Percentiles rank a stretch among this genome's conserved stretches.
phyloP scores from a whole-genome alignment of 1,140 invertebrate genomes.

The Globodera rostochiensis region DNA sequence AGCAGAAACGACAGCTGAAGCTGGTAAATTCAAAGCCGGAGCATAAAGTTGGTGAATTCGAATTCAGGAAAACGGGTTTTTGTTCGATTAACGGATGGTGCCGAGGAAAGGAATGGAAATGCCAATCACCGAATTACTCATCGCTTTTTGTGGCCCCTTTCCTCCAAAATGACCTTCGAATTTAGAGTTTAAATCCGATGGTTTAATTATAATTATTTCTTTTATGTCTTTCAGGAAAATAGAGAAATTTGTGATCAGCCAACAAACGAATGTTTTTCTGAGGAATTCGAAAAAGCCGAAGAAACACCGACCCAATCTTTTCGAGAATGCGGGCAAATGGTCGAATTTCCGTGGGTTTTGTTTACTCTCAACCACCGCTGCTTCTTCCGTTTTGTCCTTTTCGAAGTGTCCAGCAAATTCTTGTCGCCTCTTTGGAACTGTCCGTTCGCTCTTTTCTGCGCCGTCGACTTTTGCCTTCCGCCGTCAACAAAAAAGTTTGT shows the following conservation, averaged over 20 bases:
- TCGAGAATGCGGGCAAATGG: background rate
- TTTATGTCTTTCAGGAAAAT: background rate
- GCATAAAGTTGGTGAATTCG: background rate
- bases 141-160: background rate
- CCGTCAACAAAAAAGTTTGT: background rate
- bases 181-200: background rate
- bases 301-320: background rate
- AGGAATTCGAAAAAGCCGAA: background rate
- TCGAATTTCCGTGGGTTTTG: background rate
- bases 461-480: background rate
- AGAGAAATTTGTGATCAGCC: background rate
- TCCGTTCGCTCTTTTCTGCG: background rate
- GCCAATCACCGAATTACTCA: background rate
- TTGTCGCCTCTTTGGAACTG: background rate
- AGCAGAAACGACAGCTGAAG: background rate
- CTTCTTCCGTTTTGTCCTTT: background rate
- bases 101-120: background rate
- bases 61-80: background rate
- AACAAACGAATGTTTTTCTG: background rate
- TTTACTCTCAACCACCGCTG: too few relatives aligned
- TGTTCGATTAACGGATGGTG: background rate
- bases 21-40: background rate
- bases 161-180: background rate
- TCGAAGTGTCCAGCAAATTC: background rate
- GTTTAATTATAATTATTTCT: background rate